A percentile compares a stretch with the other conserved stretches of the same genome.
These are phyloP conservation scores for Crioceris asparagi DNA, from an alignment of 2,888 invertebrate species.

Conservation along the genomic window DNA sequence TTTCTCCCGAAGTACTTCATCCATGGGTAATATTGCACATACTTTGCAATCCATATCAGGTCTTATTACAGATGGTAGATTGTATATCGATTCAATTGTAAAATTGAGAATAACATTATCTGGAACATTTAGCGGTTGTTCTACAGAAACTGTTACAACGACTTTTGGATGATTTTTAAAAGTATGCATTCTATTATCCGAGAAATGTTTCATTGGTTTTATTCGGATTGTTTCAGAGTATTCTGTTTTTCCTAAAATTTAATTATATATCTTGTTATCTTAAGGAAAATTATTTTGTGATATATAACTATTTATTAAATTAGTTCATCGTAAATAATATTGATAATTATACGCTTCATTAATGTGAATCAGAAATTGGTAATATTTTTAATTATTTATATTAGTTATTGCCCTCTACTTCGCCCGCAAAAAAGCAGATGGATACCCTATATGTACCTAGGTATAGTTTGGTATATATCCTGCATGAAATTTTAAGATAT, in stretches of 20 bases:
- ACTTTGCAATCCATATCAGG: constrained; percentile 28
- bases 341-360: too few species aligned
- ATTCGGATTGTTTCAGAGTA: constrained; percentile 23
- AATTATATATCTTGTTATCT: too few species aligned
- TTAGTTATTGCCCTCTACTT: too few species aligned
- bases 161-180: constrained; percentile 28
- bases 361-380: too few species aligned
- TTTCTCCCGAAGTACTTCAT: constrained; percentile 17
- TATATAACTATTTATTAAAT: too few species aligned
- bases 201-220: constrained; percentile 20
- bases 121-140: constrained; percentile 17
- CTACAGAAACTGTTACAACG: constrained; percentile 21
- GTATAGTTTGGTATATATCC: too few species aligned
- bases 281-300: too few species aligned
- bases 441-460: too few species aligned
- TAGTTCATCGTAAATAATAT: too few species aligned
- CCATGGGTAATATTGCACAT: constrained; percentile 23
- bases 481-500: too few species aligned
- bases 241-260: constrained; percentile 19
- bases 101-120: constrained; percentile 25
- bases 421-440: too few species aligned
- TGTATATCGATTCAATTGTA: constrained; percentile 34
- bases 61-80: constrained; percentile 26
- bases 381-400: too few species aligned
- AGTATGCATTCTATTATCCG: constrained; percentile 26